A percentile compares a stretch with the other conserved stretches of the same genome.
Evolutionary conservation across 2,888 invertebrate species (phyloP).

Genomic region (Cantharis flavilabris): DNA sequence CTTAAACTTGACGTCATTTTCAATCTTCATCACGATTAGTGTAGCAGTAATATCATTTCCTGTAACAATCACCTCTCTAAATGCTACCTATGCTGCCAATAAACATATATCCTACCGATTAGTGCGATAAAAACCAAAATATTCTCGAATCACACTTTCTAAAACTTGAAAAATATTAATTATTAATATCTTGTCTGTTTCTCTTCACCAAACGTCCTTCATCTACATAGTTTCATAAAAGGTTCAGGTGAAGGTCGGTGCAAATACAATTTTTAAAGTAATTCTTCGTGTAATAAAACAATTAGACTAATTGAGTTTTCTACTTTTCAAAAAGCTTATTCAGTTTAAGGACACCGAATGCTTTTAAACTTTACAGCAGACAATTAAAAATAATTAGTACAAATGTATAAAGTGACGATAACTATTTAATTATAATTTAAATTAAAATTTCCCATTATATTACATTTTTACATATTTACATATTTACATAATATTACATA

Average conservation of each 20-base stretch:
- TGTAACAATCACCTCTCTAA: constrained; percentile 1
- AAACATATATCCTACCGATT: background rate
- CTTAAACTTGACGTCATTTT: background rate
- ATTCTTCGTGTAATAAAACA: background rate
- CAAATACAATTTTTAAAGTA: background rate
- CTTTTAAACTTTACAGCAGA: background rate
- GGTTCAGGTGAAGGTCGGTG: background rate
- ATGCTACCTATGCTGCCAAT: background rate
- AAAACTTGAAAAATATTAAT: background rate
- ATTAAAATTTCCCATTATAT: too few relatives aligned
- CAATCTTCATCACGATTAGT: background rate
- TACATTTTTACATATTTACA: too few relatives aligned
- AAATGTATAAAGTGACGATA: too few relatives aligned
- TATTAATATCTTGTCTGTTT: background rate
- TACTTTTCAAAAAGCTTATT: background rate
- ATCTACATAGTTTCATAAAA: background rate
- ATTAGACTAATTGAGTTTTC: background rate
- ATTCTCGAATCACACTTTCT: background rate
- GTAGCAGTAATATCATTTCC: background rate
- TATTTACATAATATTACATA: too few relatives aligned
- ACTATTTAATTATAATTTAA: too few relatives aligned
- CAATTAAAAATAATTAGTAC: background rate
- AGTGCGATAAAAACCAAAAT: background rate
- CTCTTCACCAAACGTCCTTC: background rate
- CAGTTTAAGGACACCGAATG: background rate